Evolutionary conservation across 2,797 vertebrate species (phyloP), one percentile per base, ranked within the genome.

Genomic region (Paratrypauchen microcephalus): DNA sequence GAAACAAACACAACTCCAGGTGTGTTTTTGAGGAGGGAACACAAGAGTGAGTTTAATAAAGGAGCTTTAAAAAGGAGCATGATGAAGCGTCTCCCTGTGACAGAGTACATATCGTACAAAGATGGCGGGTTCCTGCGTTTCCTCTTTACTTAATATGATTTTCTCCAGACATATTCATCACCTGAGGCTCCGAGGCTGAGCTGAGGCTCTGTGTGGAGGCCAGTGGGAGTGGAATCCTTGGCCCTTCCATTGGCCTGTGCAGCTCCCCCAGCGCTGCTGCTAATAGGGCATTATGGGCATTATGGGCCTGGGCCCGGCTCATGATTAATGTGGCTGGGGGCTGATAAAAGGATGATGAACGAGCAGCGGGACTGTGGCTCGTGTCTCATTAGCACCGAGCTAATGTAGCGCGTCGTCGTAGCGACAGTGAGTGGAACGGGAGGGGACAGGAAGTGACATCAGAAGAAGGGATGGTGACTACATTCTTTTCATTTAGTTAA

Each of bases 221-320:
- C 32, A 56, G 68, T 70, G 70, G 78, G 72, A 72, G 72, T 62
- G 26, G 80, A 87, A 85, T 84, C 88, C 87, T 86, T 91, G 87
- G 86, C 86, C 88, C 89, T 90, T 86, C 84, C 80, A 91, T 82
- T 86, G 89, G 86, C 67, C 82, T 81, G 77, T 79, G 87, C 83
- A 85, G 84, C 87, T 83, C 87, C 70, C 16, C 55, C 79, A 84
- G 83, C 71, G 60, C 56, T n/a, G 79, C 62, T 58, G 78, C 80
- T 91, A 92, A 91, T 88, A 87, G 85, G 81, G 84, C 83, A 91
- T 92, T 88, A 92, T 88, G 85, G 81, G 84, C 81, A 91, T 92
- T 88, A 92, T 87, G 68, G 67, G 77, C 66, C 76, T 80, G 83
- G 77, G 70, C 72, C 73, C 77, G 82, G 81, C 88, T 86, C 75